A percentile compares a stretch with the other conserved stretches of the same genome.
phyloP scores from a whole-genome alignment of 1,140 invertebrate genomes.

The Brachionus plicatilis region DNA sequence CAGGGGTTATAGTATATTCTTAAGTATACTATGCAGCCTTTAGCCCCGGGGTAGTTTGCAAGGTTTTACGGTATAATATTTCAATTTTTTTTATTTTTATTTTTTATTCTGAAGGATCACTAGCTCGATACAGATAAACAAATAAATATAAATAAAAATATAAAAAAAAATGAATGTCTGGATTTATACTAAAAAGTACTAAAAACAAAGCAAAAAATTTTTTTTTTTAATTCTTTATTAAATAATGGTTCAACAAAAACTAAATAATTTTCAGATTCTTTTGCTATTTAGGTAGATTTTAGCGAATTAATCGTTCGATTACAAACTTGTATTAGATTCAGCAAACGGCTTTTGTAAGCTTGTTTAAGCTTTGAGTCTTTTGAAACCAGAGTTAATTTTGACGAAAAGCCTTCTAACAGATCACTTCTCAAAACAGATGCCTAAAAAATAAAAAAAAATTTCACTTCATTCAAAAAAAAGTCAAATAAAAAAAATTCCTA shows the following conservation, averaged over 20 bases:
- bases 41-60: too few species aligned
- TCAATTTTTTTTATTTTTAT: too few species aligned
- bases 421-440: neutral
- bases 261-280: neutral
- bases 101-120: too few species aligned
- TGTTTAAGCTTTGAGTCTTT: constrained; percentile 29
- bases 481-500: neutral
- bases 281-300: neutral
- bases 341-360: neutral
- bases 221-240: constrained; percentile 1
- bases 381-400: neutral
- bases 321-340: constrained; percentile 5
- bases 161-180: too few species aligned
- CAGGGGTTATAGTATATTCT: too few species aligned
- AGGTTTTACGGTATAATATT: too few species aligned
- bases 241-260: constrained; percentile 7
- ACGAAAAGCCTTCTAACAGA: neutral
- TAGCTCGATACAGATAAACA: too few species aligned
- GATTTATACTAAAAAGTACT: too few species aligned
- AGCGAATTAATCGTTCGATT: neutral
- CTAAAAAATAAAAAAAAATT: neutral
- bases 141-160: too few species aligned
- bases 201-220: neutral
- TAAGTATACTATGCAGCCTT: too few species aligned
- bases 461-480: neutral